Percentiles rank a stretch among this genome's conserved stretches.
phyloP scores from a whole-genome alignment of 1,140 invertebrate genomes.

The Bombus difficillimus region DNA sequence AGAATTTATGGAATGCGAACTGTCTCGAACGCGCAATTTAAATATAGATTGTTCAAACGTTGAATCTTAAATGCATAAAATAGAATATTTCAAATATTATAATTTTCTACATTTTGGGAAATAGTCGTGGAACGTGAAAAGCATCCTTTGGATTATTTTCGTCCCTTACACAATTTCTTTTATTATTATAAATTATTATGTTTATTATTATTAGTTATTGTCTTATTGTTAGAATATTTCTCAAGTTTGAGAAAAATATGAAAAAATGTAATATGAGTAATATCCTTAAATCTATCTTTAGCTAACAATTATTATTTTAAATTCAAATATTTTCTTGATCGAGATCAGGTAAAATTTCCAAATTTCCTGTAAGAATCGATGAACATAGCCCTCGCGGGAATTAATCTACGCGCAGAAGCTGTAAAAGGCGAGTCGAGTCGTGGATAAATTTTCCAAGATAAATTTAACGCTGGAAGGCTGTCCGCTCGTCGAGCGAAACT shows the following conservation, averaged over 20 bases:
- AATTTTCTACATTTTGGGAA: too few species aligned
- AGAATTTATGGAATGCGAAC: background rate
- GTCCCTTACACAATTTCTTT: too few species aligned
- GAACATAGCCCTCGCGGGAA: too few species aligned
- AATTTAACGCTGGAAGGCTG: constrained; percentile 8
- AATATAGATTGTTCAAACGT: background rate
- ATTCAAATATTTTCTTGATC: background rate
- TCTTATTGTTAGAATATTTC: too few species aligned
- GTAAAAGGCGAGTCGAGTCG: background rate
- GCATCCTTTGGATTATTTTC: too few species aligned
- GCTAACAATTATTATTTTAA: background rate
- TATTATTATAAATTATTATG: too few species aligned
- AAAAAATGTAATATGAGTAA: too few species aligned
- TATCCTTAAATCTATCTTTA: too few species aligned
- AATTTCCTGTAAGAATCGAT: background rate
- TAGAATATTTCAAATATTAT: too few species aligned
- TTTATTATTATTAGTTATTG: too few species aligned
- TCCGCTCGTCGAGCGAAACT: background rate
- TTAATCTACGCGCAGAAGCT: background rate
- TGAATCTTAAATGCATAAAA: background rate
- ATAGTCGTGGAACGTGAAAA: too few species aligned
- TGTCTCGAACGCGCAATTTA: background rate
- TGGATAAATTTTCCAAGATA: constrained; percentile 8
- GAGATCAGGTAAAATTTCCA: background rate
- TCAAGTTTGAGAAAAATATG: too few species aligned